phyloP scores from a whole-genome alignment of 1,140 invertebrate species.

The Cydia amplana region DNA sequence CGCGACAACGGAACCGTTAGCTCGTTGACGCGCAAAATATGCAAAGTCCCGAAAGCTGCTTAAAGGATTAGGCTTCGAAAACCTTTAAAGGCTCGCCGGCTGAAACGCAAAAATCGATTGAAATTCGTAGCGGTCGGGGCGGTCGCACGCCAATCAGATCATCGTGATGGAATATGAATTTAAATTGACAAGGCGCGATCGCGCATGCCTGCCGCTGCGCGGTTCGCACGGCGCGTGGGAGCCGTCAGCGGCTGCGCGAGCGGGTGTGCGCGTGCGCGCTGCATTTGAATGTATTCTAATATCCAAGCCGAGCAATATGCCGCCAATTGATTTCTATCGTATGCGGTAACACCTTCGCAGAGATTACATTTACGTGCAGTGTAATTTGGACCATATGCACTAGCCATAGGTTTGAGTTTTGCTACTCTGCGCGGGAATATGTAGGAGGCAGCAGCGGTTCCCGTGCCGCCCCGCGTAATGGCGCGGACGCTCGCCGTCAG shows the following conservation, averaged over 20 bases:
- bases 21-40: conserved; percentile 17
- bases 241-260: conserved; percentile 5
- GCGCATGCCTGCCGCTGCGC: conserved; percentile 16
- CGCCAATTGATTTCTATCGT: conserved; percentile 18
- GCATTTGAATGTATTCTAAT: conserved; percentile 33
- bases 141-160: conserved; percentile 21
- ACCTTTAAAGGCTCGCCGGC: conserved; percentile 2
- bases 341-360: conserved; percentile 23
- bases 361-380: not conserved
- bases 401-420: not conserved
- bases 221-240: conserved; percentile 25
- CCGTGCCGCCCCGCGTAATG: conserved; percentile 17
- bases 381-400: not conserved
- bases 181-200: conserved; percentile 16
- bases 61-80: conserved; percentile 15
- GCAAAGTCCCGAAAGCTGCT: conserved; percentile 7
- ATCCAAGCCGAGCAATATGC: conserved; percentile 8
- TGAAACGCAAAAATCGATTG: conserved; percentile 16
- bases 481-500: conserved; percentile 18
- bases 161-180: conserved; percentile 19
- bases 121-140: not conserved
- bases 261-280: not conserved
- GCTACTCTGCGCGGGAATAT: not conserved
- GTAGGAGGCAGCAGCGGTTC: conserved; percentile 19
- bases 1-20: conserved; percentile 43